A percentile compares a stretch with the other conserved stretches of the same genome.
Evolutionary conservation across 2,888 invertebrate species (phyloP).

Genomic region (Leucania comma): DNA sequence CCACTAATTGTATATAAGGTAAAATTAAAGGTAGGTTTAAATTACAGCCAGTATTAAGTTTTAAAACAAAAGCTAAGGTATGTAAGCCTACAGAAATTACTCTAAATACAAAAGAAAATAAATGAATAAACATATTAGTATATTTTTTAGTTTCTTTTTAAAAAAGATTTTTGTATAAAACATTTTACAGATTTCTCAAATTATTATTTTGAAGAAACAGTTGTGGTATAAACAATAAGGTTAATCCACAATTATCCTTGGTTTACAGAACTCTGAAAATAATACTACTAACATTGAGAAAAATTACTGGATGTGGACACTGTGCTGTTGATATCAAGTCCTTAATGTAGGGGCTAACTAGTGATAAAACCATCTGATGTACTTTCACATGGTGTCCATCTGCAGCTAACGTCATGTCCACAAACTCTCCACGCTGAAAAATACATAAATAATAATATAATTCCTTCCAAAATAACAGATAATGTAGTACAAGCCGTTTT

Average conservation of each 20-base stretch:
- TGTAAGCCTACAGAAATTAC: too few relatives aligned
- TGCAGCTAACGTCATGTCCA: slow-evolving; percentile 88
- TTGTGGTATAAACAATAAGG: too few relatives aligned
- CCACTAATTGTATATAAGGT: background rate
- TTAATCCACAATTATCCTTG: too few relatives aligned
- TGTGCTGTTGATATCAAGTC: slow-evolving; percentile 81
- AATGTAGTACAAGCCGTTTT: background rate
- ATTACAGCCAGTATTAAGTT: background rate
- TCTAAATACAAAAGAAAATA: too few relatives aligned
- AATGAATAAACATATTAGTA: too few relatives aligned
- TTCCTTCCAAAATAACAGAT: background rate
- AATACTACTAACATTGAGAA: slow-evolving; percentile 82
- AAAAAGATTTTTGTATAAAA: background rate
- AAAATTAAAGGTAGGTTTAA: too few relatives aligned
- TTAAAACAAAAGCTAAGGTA: background rate
- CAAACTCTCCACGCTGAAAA: slow-evolving; percentile 84
- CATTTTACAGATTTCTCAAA: background rate
- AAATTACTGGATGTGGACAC: slow-evolving; percentile 85
- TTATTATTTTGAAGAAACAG: background rate
- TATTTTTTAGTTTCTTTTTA: background rate
- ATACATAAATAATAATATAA: background rate
- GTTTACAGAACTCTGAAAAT: background rate
- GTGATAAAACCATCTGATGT: slow-evolving; percentile 84
- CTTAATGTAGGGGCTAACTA: slow-evolving; percentile 86
- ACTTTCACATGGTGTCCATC: slow-evolving; percentile 87